These are phyloP conservation scores for Gastracanthus pulcherrimus DNA, from an alignment of 2,888 invertebrate genomes.

Conservation along the genomic window DNA sequence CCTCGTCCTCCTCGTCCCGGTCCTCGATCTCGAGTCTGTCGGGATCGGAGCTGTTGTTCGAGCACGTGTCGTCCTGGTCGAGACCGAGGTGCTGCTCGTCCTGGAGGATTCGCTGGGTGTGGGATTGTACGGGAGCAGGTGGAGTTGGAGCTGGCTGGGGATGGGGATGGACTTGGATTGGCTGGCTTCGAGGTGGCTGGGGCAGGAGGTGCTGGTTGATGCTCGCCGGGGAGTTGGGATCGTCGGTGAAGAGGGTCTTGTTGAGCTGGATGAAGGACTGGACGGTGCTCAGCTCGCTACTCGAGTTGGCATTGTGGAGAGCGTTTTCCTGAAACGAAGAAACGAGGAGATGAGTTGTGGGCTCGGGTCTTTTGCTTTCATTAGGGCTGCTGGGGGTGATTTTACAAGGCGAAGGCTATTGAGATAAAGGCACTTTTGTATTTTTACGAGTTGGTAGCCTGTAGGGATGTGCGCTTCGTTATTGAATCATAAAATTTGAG, in stretches of 20 bases:
- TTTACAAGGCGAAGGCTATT: too few relatives aligned
- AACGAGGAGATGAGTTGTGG: neutral
- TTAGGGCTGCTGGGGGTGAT: too few relatives aligned
- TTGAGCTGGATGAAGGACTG: constrained; percentile 74
- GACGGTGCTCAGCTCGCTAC: constrained; percentile 67
- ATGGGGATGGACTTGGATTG: constrained; percentile 62
- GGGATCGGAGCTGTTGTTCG: constrained; percentile 87
- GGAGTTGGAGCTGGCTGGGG: constrained; percentile 56
- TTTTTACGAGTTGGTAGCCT: too few relatives aligned
- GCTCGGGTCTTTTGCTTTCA: too few relatives aligned
- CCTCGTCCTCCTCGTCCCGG: constrained; percentile 71
- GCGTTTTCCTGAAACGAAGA: constrained; percentile 25
- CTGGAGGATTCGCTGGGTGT: constrained; percentile 60
- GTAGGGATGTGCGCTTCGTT: too few relatives aligned
- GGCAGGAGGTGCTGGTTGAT: constrained; percentile 74
- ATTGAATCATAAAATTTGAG: too few relatives aligned
- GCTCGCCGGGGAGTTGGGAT: constrained; percentile 74
- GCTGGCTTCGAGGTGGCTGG: constrained; percentile 1
- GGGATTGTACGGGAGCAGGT: constrained; percentile 70
- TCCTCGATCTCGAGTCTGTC: constrained; percentile 86
- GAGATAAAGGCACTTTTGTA: too few relatives aligned
- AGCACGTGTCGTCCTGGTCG: constrained; percentile 79
- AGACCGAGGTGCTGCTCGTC: neutral
- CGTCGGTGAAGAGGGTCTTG: constrained; percentile 73
- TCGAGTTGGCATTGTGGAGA: constrained; percentile 4